Base-by-base conservation (phyloP, 2,797 vertebrate species). In the Enteromius viviparus region DNA sequence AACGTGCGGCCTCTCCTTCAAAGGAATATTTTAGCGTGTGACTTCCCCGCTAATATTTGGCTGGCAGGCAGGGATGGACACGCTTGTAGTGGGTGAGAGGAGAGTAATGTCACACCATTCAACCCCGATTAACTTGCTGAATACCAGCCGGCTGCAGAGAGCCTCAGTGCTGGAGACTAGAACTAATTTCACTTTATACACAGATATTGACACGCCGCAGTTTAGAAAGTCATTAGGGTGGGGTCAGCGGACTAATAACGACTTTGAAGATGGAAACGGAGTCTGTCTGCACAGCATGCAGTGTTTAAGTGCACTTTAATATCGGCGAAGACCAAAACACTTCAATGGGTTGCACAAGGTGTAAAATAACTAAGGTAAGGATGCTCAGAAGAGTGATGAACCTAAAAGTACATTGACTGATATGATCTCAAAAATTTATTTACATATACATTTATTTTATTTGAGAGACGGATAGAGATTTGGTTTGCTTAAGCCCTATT, bases 101-200 rank as follows among this genome's bases (percentile, higher is more conserved):
- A 93, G 92, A 94, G 93, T 94, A 94, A 94, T 94, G 94, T 94
- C 94, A 94, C 94, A 94, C 92, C 93, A 93, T 94, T 94, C 94
- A 95, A 90, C 92, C 87, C 92, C 90, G 94, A 93, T 94, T 94
- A 93, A 92, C 91, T 81, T 87, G 92, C 90, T 94, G 93, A 95
- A 94, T 92, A 92, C 93, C 89, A 89, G 91, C 91, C 94, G 93
- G 91, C 92, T 93, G 93, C 93, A 93, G 90, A 92, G 86, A 85
- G 93, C 89, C 87, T 89, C 92, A 87, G 91, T 93, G 93, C 92
- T 89, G 85, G 90, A 88, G 93, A 93, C 94, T 94, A 94, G 93
- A 93, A 94, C 94, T 95, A 95, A 95, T 95, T 95, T 93, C 92
- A 94, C 92, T 94, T 95, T 95, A 94, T 94, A 94, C 94, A 94